Base-by-base conservation (phyloP, 2,888 invertebrate species). In the Tachina lurida region DNA sequence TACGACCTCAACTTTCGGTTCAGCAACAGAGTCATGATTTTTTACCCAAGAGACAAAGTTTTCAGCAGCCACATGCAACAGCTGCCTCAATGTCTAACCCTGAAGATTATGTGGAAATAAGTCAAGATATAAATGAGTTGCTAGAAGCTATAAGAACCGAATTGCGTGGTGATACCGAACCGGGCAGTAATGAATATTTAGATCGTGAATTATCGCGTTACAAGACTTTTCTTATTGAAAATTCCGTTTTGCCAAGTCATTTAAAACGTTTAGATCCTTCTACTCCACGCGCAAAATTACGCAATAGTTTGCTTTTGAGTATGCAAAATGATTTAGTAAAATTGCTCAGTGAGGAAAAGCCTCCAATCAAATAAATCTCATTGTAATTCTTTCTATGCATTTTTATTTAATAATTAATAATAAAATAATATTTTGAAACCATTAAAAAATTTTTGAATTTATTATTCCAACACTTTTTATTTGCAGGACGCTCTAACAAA, bases 261-360 rank as follows among this genome's bases (percentile, higher is more conserved):
- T 81, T 89, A 19, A 62, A 75, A 0, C 45, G 63, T 0, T 81
- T 89, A 17, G 60, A 74, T 0, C 73, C 71, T 1, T 73, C 85
- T n/a, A 79, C 89, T 19, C 43, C 60, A 0, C 74, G 82, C 13
- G 58, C 45, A n/a, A 84, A 87, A 54, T 82, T 89, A 49, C 90
- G 93, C 9, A 87, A 88, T 0, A 90, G 87, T 75, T 76, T 92
- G 75, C 81, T 92, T 31, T 54, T 92, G 12, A 89, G 89, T 39
- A 87, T 93, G 80, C 92, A 92, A 84, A 90, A 88, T 7, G 90
- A 90, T 88, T 88, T 92, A 67, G 63, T 91, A 8, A 89, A 89
- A 58, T 45, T 91, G 67, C 79, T 91, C 31, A 85, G 60, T 12
- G 86, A 89, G 1, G 45, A 68, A 31, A 60, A 75, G 13, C 47